Percentiles rank a stretch among this genome's conserved stretches.
phyloP scores from a whole-genome alignment of 2,113 vertebrate species.

The Pseudorhombus dupliciocellatus region DNA sequence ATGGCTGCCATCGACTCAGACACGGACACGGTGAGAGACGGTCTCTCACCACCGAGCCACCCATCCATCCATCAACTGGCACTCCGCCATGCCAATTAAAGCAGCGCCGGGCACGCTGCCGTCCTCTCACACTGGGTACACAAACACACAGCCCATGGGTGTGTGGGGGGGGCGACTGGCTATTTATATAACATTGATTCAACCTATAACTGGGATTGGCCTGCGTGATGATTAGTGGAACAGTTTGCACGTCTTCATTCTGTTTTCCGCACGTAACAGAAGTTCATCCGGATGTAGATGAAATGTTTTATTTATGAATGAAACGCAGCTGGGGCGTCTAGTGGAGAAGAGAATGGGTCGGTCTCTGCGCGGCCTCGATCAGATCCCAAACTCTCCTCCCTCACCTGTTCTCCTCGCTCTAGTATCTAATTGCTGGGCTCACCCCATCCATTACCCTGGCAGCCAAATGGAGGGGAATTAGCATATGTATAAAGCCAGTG shows the following conservation, averaged over 20 bases:
- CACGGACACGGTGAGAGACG: constrained; percentile 45
- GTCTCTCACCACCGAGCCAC: constrained; percentile 35
- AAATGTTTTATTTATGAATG: constrained; percentile 57
- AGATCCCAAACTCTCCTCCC: constrained; percentile 33
- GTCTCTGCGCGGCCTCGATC: constrained; percentile 37
- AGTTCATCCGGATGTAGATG: constrained; percentile 37
- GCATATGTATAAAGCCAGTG: constrained; percentile 73
- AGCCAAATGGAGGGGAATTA: constrained; percentile 70
- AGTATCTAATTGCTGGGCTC: constrained; percentile 64
- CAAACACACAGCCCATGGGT: constrained; percentile 56
- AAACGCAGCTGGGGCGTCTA: constrained; percentile 32
- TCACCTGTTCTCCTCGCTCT: constrained; percentile 32
- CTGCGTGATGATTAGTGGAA: constrained; percentile 21
- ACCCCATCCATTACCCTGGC: constrained; percentile 66
- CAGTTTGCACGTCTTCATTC: neutral
- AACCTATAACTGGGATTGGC: constrained; percentile 29
- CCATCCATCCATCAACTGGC: constrained; percentile 66
- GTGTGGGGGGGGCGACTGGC: constrained; percentile 24
- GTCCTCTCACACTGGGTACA: constrained; percentile 53
- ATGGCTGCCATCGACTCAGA: constrained; percentile 69
- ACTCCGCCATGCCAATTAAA: constrained; percentile 74
- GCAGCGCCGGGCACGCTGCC: constrained; percentile 47
- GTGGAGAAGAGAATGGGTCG: neutral
- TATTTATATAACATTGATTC: constrained; percentile 55
- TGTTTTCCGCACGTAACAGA: neutral